Evolutionary conservation across 2,113 vertebrate genomes (phyloP).

Genomic region (Acanthochromis polyacanthus): DNA sequence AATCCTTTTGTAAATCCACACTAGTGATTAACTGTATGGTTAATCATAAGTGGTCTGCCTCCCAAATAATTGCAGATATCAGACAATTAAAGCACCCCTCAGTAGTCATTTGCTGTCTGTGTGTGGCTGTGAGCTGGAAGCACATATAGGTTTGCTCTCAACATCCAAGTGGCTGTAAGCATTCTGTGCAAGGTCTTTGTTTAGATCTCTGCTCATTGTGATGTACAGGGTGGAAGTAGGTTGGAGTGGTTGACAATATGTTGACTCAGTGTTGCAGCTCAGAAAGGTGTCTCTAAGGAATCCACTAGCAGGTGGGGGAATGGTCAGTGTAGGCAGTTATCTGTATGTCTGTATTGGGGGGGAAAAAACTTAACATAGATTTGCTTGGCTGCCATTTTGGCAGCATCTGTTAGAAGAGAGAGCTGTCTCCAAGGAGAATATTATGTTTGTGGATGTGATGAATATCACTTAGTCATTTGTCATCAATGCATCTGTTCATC

Average conservation of each 20-base stretch:
- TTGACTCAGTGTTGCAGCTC: conserved; percentile 52
- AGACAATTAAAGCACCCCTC: conserved; percentile 33
- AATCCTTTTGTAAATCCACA: conserved; percentile 3
- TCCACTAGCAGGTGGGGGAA: conserved; percentile 42
- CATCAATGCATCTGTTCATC: conserved; percentile 39
- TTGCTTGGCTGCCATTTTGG: conserved; percentile 55
- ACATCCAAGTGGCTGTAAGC: conserved; percentile 47
- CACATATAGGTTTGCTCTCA: conserved; percentile 15
- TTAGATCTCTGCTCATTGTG: not conserved
- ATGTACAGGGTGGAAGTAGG: conserved; percentile 15
- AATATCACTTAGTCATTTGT: conserved; percentile 46
- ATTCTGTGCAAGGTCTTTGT: conserved; percentile 29
- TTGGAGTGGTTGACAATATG: conserved; percentile 44
- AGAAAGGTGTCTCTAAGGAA: conserved; percentile 51
- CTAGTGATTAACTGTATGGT: conserved; percentile 14
- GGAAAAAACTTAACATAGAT: conserved; percentile 15
- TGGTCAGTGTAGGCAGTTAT: conserved; percentile 31
- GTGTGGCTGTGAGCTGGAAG: conserved; percentile 46
- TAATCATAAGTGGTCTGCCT: conserved; percentile 23
- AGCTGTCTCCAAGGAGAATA: conserved; percentile 47
- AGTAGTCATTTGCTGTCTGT: conserved; percentile 36
- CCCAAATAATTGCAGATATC: conserved; percentile 39
- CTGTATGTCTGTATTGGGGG: not conserved
- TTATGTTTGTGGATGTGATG: conserved; percentile 46
- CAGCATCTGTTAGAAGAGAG: conserved; percentile 60